A percentile compares a stretch with the other conserved stretches of the same genome.
These are phyloP conservation scores for Parthenolecanium corni DNA, from an alignment of 2,888 invertebrate genomes.

Conservation along the genomic window DNA sequence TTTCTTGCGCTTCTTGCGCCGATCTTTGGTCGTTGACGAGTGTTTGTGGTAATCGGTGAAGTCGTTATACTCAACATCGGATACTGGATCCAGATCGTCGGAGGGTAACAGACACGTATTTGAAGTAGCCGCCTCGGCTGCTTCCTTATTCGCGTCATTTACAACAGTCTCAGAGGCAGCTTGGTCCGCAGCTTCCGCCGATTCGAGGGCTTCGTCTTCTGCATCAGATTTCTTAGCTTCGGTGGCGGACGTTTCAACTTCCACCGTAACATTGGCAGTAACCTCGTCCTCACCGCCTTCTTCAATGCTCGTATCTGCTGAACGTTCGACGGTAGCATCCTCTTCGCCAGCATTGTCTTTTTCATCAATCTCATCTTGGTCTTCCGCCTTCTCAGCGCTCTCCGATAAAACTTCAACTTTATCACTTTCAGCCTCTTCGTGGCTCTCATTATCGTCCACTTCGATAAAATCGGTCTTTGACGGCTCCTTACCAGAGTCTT, in stretches of 20 bases:
- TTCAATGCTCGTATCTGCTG: not conserved
- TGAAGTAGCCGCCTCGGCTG: slow-evolving; percentile 11
- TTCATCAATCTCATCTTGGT: slow-evolving; percentile 1
- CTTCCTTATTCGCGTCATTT: slow-evolving; percentile 1
- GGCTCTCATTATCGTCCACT: no score
- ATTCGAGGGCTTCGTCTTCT: not conserved
- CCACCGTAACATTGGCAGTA: slow-evolving; percentile 19
- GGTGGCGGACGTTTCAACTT: not conserved
- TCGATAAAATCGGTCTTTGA: slow-evolving; percentile 8
- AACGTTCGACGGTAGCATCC: slow-evolving; percentile 22
- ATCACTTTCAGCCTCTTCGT: slow-evolving; percentile 13
- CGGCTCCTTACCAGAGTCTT: slow-evolving; percentile 6
- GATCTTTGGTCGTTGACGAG: not conserved
- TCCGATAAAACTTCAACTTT: not conserved
- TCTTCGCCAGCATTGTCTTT: slow-evolving; percentile 38
- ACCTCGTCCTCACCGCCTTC: slow-evolving; percentile 29
- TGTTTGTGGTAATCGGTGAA: slow-evolving; percentile 13
- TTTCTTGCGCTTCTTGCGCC: slow-evolving; percentile 15
- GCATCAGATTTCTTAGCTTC: slow-evolving; percentile 25
- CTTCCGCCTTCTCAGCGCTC: not conserved
- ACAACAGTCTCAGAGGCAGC: not conserved
- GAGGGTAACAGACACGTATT: slow-evolving; percentile 19
- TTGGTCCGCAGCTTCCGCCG: not conserved
- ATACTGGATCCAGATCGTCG: slow-evolving; percentile 30
- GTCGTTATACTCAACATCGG: slow-evolving; percentile 28